Evolutionary conservation across 2,888 invertebrate species (phyloP).

Genomic region (Eupithecia insigniata): DNA sequence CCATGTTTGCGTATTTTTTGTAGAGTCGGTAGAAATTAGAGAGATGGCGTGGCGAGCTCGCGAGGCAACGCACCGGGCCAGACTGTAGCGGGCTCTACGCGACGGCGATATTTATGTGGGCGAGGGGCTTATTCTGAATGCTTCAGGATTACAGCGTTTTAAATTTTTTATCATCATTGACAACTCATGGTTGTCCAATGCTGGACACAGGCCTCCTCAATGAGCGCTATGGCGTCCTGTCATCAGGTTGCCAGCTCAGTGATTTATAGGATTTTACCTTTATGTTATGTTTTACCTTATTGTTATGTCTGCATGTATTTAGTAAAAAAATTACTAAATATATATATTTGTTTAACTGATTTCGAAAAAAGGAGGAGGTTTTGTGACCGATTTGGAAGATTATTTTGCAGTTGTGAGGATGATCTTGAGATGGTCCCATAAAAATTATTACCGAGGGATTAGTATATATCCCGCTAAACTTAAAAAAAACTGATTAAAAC

Average conservation of each 20-base stretch:
- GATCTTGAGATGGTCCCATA: too few species aligned
- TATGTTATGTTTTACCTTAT: too few species aligned
- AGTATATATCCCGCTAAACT: too few species aligned
- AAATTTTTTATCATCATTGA: not conserved
- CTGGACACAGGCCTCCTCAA: not conserved
- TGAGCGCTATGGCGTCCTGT: not conserved
- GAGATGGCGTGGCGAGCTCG: conserved; percentile 70
- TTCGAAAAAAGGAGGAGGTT: too few species aligned
- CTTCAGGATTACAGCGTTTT: not conserved
- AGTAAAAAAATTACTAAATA: too few species aligned
- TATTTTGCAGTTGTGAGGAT: too few species aligned
- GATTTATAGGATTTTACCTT: not conserved
- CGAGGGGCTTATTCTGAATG: conserved; percentile 57
- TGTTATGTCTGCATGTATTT: too few species aligned
- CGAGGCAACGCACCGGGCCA: conserved; percentile 79
- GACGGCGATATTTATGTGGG: conserved; percentile 23
- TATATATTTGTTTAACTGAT: too few species aligned
- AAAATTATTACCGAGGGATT: too few species aligned
- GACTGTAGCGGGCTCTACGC: conserved; percentile 60
- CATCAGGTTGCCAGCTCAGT: not conserved
- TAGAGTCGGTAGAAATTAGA: conserved; percentile 13
- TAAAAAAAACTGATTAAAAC: too few species aligned
- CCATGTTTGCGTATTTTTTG: conserved; percentile 38
- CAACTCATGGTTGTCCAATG: not conserved
- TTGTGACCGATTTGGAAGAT: too few species aligned